A percentile compares a stretch with the other conserved stretches of the same genome.
Evolutionary conservation across 2,888 invertebrate species (phyloP).

Genomic region (Drosophila rubida): DNA sequence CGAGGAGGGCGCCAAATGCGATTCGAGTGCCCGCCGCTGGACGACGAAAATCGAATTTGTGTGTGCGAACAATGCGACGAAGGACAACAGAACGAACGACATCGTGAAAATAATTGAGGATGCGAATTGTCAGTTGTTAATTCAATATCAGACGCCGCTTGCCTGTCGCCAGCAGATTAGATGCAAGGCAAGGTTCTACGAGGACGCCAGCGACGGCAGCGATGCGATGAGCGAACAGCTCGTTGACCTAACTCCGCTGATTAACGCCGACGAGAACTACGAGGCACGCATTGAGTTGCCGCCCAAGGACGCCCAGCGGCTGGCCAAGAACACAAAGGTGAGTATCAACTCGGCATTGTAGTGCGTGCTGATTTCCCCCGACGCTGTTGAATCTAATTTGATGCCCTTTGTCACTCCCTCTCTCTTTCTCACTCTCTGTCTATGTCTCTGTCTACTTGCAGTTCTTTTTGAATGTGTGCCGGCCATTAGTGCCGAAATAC

Average conservation of each 20-base stretch:
- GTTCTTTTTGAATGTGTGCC: slow-evolving; percentile 84
- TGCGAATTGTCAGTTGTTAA: slow-evolving; percentile 84
- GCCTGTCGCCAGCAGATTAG: slow-evolving; percentile 84
- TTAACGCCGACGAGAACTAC: slow-evolving; percentile 83
- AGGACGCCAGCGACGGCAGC: slow-evolving; percentile 65
- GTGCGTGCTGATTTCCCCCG: slow-evolving; percentile 58
- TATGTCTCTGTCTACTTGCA: slow-evolving; percentile 57
- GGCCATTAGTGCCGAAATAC: slow-evolving; percentile 84
- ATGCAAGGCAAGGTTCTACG: slow-evolving; percentile 79
- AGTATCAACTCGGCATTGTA: slow-evolving; percentile 9
- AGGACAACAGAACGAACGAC: slow-evolving; percentile 56
- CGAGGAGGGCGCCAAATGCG: slow-evolving; percentile 77
- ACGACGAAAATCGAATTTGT: slow-evolving; percentile 85
- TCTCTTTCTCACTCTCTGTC: slow-evolving; percentile 36
- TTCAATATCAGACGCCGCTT: slow-evolving; percentile 84
- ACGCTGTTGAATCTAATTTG: slow-evolving; percentile 5
- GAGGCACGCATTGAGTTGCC: slow-evolving; percentile 81
- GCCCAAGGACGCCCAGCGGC: slow-evolving; percentile 67
- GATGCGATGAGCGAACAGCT: slow-evolving; percentile 51
- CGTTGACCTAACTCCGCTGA: slow-evolving; percentile 84
- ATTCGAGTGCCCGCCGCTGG: slow-evolving; percentile 69
- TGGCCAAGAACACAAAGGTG: slow-evolving; percentile 82
- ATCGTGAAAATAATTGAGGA: slow-evolving; percentile 84
- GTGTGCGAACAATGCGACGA: slow-evolving; percentile 80
- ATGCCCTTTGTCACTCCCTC: background rate